Evolutionary conservation across 2,888 invertebrate genomes (phyloP).

Genomic region (Synergus laeviventris): DNA sequence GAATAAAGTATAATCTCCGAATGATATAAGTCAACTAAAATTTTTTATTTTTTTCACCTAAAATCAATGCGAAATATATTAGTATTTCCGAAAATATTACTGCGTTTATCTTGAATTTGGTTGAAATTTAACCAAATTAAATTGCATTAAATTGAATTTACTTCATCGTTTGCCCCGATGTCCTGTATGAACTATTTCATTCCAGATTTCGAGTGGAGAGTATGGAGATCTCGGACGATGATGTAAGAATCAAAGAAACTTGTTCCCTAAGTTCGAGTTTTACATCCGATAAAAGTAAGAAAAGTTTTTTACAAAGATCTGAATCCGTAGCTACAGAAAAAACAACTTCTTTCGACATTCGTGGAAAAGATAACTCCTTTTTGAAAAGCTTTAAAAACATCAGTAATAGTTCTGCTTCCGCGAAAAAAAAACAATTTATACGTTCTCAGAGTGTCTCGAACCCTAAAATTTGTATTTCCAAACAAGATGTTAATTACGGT

Average conservation of each 20-base stretch:
- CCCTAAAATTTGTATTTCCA: constrained; percentile 51
- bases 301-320: constrained; percentile 1
- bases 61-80: neutral
- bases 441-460: constrained; percentile 67
- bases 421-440: constrained; percentile 57
- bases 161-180: too few species aligned
- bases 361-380: constrained; percentile 30
- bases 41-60: neutral
- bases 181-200: neutral
- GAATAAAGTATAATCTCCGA: neutral
- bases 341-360: constrained; percentile 37
- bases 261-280: constrained; percentile 48
- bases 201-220: constrained; percentile 72
- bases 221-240: constrained; percentile 71
- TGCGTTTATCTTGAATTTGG: too few species aligned
- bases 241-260: constrained; percentile 70
- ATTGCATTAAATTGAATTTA: too few species aligned
- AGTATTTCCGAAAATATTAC: constrained; percentile 7
- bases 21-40: neutral
- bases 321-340: constrained; percentile 33
- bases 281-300: constrained; percentile 50
- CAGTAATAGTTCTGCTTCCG: neutral
- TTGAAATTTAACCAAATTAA: too few species aligned
- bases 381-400: constrained; percentile 38
- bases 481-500: constrained; percentile 20